Base-by-base conservation (phyloP, 2,113 vertebrate species). In the Leptocoma aspasia region DNA sequence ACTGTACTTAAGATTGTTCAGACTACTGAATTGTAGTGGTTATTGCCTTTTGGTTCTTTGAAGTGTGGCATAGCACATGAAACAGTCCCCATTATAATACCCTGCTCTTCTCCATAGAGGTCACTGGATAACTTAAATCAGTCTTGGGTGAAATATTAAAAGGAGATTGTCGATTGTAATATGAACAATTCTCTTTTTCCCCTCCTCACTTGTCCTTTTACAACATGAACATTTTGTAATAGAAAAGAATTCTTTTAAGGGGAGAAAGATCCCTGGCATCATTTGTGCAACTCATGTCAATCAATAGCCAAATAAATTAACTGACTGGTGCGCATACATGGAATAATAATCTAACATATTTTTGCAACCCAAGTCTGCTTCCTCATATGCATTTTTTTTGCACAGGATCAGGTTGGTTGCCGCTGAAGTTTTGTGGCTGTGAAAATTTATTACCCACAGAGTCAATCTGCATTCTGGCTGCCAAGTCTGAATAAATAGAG, bases 401-500 rank as follows among this genome's bases (percentile, higher is more conserved):
- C 76, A 2, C 73, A 4, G 96, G 97, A 97, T 97, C 97, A 96
- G 96, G 97, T 96, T 97, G 95, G 97, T 98, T 96, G 97, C 96
- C 15, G 13, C 96, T 97, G 96, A 97, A 98, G 97, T 97, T 98
- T 97, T 98, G 97, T 97, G 97, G 97, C 97, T 97, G 95, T 97
- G 98, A 98, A 98, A 98, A 98, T 98, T 98, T 98, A 98, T 98
- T 98, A 95, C 97, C 95, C 96, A 89, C 96, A 96, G 97, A 98
- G 97, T 98, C 97, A 94, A 97, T 98, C 98, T 97, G 97, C 97
- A 98, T 98, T 97, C 97, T 97, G 95, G 94, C 96, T 93, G 98
- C 98, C 98, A 98, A 98, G 97, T 94, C 98, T 98, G 98, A 97
- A 98, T 98, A 98, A 98, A 98, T 98, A 98, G 98, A 98, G 97